Base-by-base conservation (phyloP, 1,140 invertebrate species). In the Leucophenga varia region DNA sequence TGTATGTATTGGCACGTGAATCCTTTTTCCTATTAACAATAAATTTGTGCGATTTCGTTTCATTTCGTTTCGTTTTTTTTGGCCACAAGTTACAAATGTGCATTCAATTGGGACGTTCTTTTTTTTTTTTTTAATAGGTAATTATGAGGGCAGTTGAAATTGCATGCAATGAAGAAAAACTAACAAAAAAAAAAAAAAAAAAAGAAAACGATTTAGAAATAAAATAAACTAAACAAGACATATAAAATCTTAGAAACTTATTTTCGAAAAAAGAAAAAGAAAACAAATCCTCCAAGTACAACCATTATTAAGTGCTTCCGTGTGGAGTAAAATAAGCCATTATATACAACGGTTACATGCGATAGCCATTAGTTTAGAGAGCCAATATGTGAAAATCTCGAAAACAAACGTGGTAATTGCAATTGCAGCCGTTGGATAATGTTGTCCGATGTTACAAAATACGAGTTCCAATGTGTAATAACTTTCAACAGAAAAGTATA, bases 301-400 rank as follows among this genome's bases (percentile, higher is more conserved):
- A n/a, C n/a, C n/a, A n/a, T n/a, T n/a, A n/a, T n/a, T n/a, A n/a
- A n/a, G n/a, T n/a, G 22, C 22, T 6, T 25, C 5, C 10, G 22
- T 25, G 22, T 10, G 5, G 22, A 25, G 22, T 25, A 25, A 67
- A 68, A 59, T 56, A 64, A 57, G 63, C 63, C 64, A 67, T 67
- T 68, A 67, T 63, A 53, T 59, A 54, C 63, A 67, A 68, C 64
- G 64, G 63, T 67, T 67, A 63, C 63, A 67, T 68, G 63, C 64
- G 63, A 68, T 67, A 67, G 63, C 63, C 63, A 67, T 67, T 67
- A 67, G 63, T 68, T 67, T 45, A 54, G 30, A 59, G 53, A 52
- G 51, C 59, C 63, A 68, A 65, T 65, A 65, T 67, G 64, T 53
- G 64, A 67, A 67, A 67, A 67, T 65, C 64, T 59, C 49, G 55